Percentiles rank a stretch among this genome's conserved stretches.
Evolutionary conservation across 2,797 vertebrate genomes (phyloP).

Genomic region (Neostethus bicornis): DNA sequence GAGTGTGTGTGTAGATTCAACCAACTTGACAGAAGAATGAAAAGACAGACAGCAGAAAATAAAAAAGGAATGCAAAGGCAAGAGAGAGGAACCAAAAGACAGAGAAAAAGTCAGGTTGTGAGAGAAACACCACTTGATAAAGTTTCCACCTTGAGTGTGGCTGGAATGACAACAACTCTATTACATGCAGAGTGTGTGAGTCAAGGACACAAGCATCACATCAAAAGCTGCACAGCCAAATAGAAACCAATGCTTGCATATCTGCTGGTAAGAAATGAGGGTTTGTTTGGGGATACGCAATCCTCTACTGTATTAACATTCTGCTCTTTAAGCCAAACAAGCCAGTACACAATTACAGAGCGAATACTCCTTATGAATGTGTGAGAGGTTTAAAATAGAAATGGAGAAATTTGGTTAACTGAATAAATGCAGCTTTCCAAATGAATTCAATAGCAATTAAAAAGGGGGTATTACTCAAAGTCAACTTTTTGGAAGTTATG

Average conservation of each 20-base stretch:
- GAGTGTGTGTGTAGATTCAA: background rate
- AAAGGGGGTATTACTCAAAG: too few relatives aligned
- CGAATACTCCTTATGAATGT: too few relatives aligned
- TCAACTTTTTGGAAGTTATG: too few relatives aligned
- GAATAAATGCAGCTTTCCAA: too few relatives aligned
- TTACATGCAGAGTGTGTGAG: conserved; percentile 32
- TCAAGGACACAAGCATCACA: conserved; percentile 43
- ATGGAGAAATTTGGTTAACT: too few relatives aligned
- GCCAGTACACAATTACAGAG: conserved; percentile 55
- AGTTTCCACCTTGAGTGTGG: conserved; percentile 55
- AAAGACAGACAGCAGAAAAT: conserved; percentile 17
- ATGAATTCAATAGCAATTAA: too few relatives aligned
- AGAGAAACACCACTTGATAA: conserved; percentile 51
- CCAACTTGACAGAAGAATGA: conserved; percentile 2
- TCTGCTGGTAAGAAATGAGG: conserved; percentile 7
- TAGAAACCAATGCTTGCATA: conserved; percentile 1
- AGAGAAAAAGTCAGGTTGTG: conserved; percentile 27
- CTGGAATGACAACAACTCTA: conserved; percentile 58
- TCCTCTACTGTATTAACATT: conserved; percentile 44
- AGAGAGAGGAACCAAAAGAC: conserved; percentile 30
- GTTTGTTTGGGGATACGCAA: conserved; percentile 24
- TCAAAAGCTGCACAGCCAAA: conserved; percentile 9
- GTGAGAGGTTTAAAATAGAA: too few relatives aligned
- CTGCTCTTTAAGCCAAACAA: conserved; percentile 51
- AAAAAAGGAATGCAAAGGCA: conserved; percentile 26